These are phyloP conservation scores for Drosophila setifemur DNA, from an alignment of 1,140 invertebrate genomes.

Conservation along the genomic window DNA sequence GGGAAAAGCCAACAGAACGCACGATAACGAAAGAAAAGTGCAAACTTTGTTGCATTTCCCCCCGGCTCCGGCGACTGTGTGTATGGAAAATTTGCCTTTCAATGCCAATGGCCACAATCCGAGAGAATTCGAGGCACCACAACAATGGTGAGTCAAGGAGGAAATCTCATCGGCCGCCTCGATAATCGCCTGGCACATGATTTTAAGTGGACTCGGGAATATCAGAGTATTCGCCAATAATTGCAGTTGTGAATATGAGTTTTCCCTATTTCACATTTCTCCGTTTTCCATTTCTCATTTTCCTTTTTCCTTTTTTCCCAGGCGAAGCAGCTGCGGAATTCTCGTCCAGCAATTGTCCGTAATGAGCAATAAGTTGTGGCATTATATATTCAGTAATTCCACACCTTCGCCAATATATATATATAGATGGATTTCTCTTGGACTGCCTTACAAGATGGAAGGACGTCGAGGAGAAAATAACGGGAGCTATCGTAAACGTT, in stretches of 20 bases:
- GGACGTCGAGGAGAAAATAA: too few species aligned
- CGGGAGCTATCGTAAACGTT: too few species aligned
- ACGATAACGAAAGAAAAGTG: slow-evolving; percentile 64
- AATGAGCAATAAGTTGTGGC: slow-evolving; percentile 24
- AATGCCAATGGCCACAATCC: slow-evolving; percentile 12
- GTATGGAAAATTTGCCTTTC: slow-evolving; percentile 48
- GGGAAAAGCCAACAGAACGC: slow-evolving; percentile 66
- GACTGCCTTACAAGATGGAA: neutral
- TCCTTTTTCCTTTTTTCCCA: slow-evolving; percentile 18
- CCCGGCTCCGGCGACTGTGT: slow-evolving; percentile 6
- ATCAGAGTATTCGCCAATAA: slow-evolving; percentile 27
- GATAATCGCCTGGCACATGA: slow-evolving; percentile 37
- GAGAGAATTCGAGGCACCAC: neutral
- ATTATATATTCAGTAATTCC: slow-evolving; percentile 30
- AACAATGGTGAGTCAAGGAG: slow-evolving; percentile 3
- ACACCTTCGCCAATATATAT: too few species aligned
- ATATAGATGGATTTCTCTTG: too few species aligned
- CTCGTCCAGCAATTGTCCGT: slow-evolving; percentile 15
- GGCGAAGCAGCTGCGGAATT: slow-evolving; percentile 17
- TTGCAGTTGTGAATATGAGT: slow-evolving; percentile 44
- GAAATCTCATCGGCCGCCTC: slow-evolving; percentile 7
- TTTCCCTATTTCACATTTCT: slow-evolving; percentile 5
- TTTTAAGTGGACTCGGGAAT: slow-evolving; percentile 45
- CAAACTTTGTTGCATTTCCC: slow-evolving; percentile 47
- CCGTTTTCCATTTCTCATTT: slow-evolving; percentile 4